A percentile compares a stretch with the other conserved stretches of the same genome.
Evolutionary conservation across 1,140 invertebrate species (phyloP).

Genomic region (Platorchestia sp.): DNA sequence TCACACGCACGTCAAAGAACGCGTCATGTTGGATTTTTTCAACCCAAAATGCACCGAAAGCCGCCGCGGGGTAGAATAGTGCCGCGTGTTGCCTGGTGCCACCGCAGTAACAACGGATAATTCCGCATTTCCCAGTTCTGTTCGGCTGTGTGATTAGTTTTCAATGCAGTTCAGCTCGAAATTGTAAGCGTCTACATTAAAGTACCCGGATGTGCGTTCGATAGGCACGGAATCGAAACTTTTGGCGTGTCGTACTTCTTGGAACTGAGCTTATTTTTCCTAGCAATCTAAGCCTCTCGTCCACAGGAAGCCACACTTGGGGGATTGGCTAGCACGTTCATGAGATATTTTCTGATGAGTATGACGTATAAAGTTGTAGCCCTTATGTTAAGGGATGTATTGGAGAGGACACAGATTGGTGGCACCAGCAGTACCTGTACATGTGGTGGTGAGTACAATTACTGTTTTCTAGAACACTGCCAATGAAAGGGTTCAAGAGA

Average conservation of each 20-base stretch:
- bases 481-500: not conserved
- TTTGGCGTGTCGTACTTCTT: not conserved
- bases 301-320: not conserved
- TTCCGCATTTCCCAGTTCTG: not conserved
- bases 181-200: not conserved
- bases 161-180: not conserved
- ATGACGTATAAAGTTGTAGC: too few species aligned
- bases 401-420: too few species aligned
- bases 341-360: not conserved
- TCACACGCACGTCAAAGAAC: too few species aligned
- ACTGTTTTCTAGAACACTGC: not conserved
- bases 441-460: not conserved
- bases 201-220: not conserved
- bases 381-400: too few species aligned
- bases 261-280: not conserved
- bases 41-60: not conserved
- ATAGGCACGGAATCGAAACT: not conserved
- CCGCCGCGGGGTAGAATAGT: too few species aligned
- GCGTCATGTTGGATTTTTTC: too few species aligned
- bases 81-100: too few species aligned
- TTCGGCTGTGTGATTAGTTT: not conserved
- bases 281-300: not conserved
- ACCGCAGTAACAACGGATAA: not conserved
- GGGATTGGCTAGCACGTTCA: not conserved
- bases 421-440: not conserved